phyloP scores from a whole-genome alignment of 2,888 invertebrate species.

The Tachystola acroxantha region DNA sequence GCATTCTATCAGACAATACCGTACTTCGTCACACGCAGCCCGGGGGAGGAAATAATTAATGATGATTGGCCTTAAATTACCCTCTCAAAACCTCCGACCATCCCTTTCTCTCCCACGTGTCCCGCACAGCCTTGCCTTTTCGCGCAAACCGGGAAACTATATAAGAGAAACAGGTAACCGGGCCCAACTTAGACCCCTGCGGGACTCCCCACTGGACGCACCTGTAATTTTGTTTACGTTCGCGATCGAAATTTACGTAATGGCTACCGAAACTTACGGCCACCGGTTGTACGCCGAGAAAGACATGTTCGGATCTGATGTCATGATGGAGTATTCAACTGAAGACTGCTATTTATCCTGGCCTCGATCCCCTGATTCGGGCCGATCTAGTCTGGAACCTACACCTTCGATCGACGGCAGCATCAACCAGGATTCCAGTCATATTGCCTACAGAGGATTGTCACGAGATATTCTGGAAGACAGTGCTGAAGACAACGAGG shows the following conservation, averaged over 20 bases:
- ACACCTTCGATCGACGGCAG: slow-evolving; percentile 76
- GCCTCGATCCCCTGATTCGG: slow-evolving; percentile 73
- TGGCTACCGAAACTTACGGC: slow-evolving; percentile 74
- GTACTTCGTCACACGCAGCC: slow-evolving; percentile 53
- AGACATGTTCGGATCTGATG: slow-evolving; percentile 64
- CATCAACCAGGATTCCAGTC: slow-evolving; percentile 60
- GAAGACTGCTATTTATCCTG: slow-evolving; percentile 66
- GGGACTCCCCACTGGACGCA: slow-evolving; percentile 51
- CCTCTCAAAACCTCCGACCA: slow-evolving; percentile 46
- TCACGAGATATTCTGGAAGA: slow-evolving; percentile 62
- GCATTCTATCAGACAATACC: slow-evolving; percentile 41
- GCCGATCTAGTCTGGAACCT: slow-evolving; percentile 70
- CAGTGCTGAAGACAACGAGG: slow-evolving; percentile 63
- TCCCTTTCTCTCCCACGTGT: slow-evolving; percentile 40
- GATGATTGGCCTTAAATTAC: slow-evolving; percentile 77
- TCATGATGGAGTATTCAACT: slow-evolving; percentile 64
- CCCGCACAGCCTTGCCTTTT: slow-evolving; percentile 36
- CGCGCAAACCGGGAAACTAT: slow-evolving; percentile 62
- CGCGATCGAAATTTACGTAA: slow-evolving; percentile 27
- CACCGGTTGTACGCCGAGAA: slow-evolving; percentile 68
- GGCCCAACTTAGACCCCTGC: slow-evolving; percentile 52
- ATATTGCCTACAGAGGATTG: slow-evolving; percentile 70
- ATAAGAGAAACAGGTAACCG: slow-evolving; percentile 64
- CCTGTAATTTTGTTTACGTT: slow-evolving; percentile 31
- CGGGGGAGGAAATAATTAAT: slow-evolving; percentile 71